Evolutionary conservation across 2,113 vertebrate genomes (phyloP).

Genomic region (Laticauda colubrina): DNA sequence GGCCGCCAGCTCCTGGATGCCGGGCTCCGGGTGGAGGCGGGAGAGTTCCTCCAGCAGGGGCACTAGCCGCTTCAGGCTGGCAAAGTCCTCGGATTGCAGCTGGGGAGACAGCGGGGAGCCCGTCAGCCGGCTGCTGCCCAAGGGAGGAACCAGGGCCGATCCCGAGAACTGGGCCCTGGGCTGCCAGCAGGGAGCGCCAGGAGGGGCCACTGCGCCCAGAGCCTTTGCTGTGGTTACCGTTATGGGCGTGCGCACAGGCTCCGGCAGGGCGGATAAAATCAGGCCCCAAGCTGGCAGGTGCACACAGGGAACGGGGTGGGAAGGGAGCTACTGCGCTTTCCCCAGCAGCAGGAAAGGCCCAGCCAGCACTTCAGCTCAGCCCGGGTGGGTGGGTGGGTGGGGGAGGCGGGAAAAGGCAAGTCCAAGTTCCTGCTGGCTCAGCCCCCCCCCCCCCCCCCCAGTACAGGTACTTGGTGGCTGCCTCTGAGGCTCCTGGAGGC

Average conservation of each 20-base stretch:
- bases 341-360: too few relatives aligned
- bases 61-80: slow-evolving; percentile 74
- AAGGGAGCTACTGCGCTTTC: not conserved
- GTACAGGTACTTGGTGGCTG: too few relatives aligned
- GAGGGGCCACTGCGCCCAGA: not conserved
- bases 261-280: not conserved
- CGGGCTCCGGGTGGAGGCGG: slow-evolving; percentile 73
- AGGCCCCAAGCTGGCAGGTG: not conserved
- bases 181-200: not conserved
- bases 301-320: not conserved
- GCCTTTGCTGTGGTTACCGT: not conserved
- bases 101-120: slow-evolving; percentile 33
- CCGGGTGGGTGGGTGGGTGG: not conserved
- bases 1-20: slow-evolving; percentile 83
- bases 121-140: too few relatives aligned
- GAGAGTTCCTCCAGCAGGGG: slow-evolving; percentile 78
- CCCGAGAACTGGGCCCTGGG: not conserved
- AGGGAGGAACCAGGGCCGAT: not conserved
- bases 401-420: not conserved
- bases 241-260: not conserved
- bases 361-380: not conserved
- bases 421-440: not conserved
- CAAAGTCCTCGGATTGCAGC: slow-evolving; percentile 78
- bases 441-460: not conserved
- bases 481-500: not conserved